These are phyloP conservation scores for Amblyornis subalaris DNA, from an alignment of 2,113 vertebrate genomes.

Conservation along the genomic window DNA sequence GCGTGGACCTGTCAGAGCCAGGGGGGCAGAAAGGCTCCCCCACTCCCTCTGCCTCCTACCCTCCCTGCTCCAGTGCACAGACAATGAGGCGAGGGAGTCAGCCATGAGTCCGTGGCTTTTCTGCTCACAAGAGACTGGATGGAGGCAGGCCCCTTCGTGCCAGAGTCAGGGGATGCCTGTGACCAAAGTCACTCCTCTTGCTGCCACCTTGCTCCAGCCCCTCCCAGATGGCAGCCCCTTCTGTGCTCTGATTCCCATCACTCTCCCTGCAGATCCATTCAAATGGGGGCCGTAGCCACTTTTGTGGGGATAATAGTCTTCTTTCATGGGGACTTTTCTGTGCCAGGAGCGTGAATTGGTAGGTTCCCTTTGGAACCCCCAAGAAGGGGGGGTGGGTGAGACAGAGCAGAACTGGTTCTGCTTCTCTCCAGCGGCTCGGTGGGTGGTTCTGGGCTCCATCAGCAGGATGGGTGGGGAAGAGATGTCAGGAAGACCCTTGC, in stretches of 20 bases:
- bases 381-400: neutral
- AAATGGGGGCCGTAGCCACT: neutral
- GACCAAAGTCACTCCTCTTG: neutral
- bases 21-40: neutral
- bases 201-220: neutral
- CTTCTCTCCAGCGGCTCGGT: neutral
- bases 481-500: neutral
- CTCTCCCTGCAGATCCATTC: neutral
- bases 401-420: neutral
- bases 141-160: neutral
- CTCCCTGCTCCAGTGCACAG: neutral
- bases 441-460: neutral
- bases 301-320: neutral
- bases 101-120: neutral
- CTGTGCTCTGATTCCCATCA: neutral
- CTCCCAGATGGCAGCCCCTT: neutral
- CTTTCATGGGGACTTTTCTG: neutral
- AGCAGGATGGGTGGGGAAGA: fast-evolving
- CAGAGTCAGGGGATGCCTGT: neutral
- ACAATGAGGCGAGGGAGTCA: neutral
- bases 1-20: neutral
- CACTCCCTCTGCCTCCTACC: neutral
- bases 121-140: neutral
- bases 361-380: neutral
- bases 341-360: neutral